Base-by-base conservation (phyloP, 23 tunicate genomes). In the Trididemnum clinides region DNA sequence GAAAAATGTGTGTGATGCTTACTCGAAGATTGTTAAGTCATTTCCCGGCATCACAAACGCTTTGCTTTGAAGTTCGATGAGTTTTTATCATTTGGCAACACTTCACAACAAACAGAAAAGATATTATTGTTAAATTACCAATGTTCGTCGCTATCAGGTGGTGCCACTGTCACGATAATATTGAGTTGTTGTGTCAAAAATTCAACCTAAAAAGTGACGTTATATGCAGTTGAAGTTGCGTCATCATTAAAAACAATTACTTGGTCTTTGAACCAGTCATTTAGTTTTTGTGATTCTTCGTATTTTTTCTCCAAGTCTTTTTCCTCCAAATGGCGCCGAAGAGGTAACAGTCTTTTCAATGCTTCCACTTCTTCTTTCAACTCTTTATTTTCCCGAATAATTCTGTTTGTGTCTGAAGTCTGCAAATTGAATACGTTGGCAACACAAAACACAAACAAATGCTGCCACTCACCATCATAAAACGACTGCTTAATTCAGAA, bases 121-220 rank as follows among this genome's bases (percentile, higher is more conserved):
- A n/a, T n/a, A n/a, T n/a, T n/a, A n/a, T n/a, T n/a, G n/a, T n/a
- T n/a, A n/a, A n/a, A n/a, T n/a, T n/a, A n/a, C n/a, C n/a, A n/a
- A n/a, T n/a, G 30, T 23, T 66, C 75, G 6, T 66, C 37, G 4
- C 37, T 37, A 23, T 74, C 80, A 2, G 80, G 57, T 39, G 80
- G 80, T 26, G 57, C 80, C 19, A 74, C 80, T 20, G 58, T 44
- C 29, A 74, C 58, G 22, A 36, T 25, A 39, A 74, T 74, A 28
- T 74, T 74, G 28, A 74, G 57, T 44, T 74, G 80, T 32, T 74
- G 80, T 36, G 57, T 74, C 31, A 74, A 32, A 38, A 74, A 74
- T 4, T 74, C 80, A 6, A 74, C 59, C 80, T 74, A 32, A 10
- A n/a, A 22, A n/a, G 7, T 12, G n/a, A 22, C 12, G 15, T 7